A percentile compares a stretch with the other conserved stretches of the same genome.
Evolutionary conservation across 2,888 invertebrate species (phyloP).

Genomic region (Taphrorychus bicolor): DNA sequence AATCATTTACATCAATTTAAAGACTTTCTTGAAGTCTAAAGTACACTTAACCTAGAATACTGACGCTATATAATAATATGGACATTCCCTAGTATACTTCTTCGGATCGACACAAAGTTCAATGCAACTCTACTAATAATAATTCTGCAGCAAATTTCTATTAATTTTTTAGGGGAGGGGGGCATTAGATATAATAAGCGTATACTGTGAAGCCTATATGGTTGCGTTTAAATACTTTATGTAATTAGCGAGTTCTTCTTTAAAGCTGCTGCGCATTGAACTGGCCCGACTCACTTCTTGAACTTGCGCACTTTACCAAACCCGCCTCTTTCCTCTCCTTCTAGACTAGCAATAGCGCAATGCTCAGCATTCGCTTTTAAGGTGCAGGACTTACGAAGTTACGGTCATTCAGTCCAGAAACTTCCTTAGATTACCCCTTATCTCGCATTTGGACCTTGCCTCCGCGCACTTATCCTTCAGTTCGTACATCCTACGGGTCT

Average conservation of each 20-base stretch:
- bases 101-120: no score
- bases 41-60: constrained; percentile 28
- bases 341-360: not conserved
- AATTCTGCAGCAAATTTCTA: no score
- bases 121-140: no score
- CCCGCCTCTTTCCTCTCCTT: not conserved
- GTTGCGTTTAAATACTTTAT: constrained; percentile 24
- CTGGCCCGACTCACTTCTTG: no score
- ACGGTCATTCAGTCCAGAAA: no score
- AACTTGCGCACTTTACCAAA: not conserved
- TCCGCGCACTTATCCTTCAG: constrained; percentile 9
- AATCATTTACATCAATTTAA: constrained; percentile 29
- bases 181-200: constrained; percentile 23
- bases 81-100: not conserved
- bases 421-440: not conserved
- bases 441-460: not conserved
- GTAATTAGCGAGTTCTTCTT: constrained; percentile 1
- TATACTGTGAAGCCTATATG: constrained; percentile 24
- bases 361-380: no score
- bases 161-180: no score
- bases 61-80: constrained; percentile 27
- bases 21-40: constrained; percentile 2
- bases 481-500: constrained; percentile 19
- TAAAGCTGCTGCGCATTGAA: no score
- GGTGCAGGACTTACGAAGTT: no score